phyloP scores from a whole-genome alignment of 2,888 invertebrate genomes.

The Sipunculus nudus region DNA sequence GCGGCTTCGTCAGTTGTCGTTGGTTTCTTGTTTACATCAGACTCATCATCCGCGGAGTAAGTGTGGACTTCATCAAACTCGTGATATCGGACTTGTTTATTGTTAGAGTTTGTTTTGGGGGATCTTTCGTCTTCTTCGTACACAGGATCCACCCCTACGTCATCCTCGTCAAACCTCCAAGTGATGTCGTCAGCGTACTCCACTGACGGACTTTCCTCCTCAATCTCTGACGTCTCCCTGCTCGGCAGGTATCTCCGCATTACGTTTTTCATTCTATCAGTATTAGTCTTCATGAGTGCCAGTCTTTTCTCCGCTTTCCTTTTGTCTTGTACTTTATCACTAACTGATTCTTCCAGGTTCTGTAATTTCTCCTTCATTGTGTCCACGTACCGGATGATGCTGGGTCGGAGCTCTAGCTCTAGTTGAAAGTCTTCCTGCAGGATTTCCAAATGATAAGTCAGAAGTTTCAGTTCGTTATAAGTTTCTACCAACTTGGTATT shows the following conservation, averaged over 20 bases:
- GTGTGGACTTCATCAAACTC: no score
- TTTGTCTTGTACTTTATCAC: conserved; percentile 29
- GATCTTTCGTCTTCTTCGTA: no score
- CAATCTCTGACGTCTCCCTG: no score
- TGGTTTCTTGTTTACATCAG: no score
- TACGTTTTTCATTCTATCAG: conserved; percentile 43
- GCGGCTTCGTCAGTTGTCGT: no score
- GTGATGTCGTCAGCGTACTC: no score
- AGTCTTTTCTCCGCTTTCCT: conserved; percentile 44
- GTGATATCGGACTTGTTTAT: no score
- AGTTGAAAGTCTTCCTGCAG: conserved; percentile 51
- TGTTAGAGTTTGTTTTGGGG: no score
- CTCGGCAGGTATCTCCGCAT: conserved; percentile 44
- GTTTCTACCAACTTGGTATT: conserved; percentile 40
- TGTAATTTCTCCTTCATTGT: conserved; percentile 46
- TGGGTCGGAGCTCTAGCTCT: conserved; percentile 51
- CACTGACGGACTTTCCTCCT: no score
- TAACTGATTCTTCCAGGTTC: conserved; percentile 32
- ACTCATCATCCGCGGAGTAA: no score
- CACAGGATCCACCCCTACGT: no score
- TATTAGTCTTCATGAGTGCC: conserved; percentile 45
- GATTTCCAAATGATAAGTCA: conserved; percentile 49
- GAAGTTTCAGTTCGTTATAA: conserved; percentile 45
- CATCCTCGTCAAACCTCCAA: no score
- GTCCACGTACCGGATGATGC: conserved; percentile 52